Evolutionary conservation across 1,140 invertebrate genomes (phyloP).

Genomic region (Tetraneura akinire): DNA sequence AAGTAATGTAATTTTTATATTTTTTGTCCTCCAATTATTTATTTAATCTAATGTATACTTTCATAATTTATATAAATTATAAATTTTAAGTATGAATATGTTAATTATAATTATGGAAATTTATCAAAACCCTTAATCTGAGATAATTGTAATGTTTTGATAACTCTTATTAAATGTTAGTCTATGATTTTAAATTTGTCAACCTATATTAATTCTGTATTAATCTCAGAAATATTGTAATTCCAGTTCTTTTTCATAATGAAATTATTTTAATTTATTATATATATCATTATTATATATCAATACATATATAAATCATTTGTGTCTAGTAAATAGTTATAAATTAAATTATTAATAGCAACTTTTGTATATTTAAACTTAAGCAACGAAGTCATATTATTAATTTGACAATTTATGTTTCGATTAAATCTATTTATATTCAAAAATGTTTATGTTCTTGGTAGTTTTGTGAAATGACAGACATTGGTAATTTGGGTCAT

Average conservation of each 20-base stretch:
- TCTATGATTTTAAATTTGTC: constrained; percentile 1
- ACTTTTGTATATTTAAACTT: constrained; percentile 39
- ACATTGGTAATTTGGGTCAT: no score
- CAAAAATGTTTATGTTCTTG: no score
- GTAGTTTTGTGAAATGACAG: no score
- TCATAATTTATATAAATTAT: neutral
- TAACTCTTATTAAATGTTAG: constrained; percentile 1
- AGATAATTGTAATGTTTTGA: neutral
- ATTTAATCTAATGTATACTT: constrained; percentile 37
- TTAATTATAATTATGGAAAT: neutral
- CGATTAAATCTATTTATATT: constrained; percentile 33
- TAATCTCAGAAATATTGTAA: constrained; percentile 13
- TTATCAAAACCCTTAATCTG: constrained; percentile 23
- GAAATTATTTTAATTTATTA: constrained; percentile 21
- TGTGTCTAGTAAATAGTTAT: constrained; percentile 32
- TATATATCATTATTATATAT: constrained; percentile 27
- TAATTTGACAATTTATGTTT: constrained; percentile 10
- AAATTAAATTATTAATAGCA: constrained; percentile 32
- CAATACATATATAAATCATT: neutral
- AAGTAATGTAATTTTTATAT: neutral
- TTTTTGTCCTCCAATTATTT: neutral
- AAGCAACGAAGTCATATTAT: constrained; percentile 29
- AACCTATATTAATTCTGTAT: neutral
- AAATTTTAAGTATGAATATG: constrained; percentile 6
- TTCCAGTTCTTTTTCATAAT: neutral